Percentiles rank a stretch among this genome's conserved stretches.
phyloP scores from a whole-genome alignment of 1,140 invertebrate genomes.

The Trichonephila inaurata region DNA sequence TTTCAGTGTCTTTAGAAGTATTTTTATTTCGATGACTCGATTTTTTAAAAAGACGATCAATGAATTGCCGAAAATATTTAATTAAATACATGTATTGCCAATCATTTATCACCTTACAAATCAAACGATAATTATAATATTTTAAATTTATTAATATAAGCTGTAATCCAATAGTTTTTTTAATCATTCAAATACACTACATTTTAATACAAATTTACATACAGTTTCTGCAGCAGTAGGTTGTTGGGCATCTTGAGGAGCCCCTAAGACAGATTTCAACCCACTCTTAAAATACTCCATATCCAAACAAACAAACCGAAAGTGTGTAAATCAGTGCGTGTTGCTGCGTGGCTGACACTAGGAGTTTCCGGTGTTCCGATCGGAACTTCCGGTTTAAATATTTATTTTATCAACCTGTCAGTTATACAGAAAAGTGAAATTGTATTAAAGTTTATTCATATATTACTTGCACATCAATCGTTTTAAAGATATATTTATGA shows the following conservation, averaged over 20 bases:
- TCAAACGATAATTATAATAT: no score
- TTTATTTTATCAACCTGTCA: not conserved
- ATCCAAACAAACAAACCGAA: slow-evolving; percentile 40
- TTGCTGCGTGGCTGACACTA: slow-evolving; percentile 56
- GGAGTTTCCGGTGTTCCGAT: slow-evolving; percentile 32
- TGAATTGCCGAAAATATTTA: no score
- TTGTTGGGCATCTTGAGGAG: slow-evolving; percentile 87
- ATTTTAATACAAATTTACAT: slow-evolving; percentile 78
- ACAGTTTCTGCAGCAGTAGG: slow-evolving; percentile 92
- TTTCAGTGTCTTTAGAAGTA: no score
- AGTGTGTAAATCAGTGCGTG: slow-evolving; percentile 27
- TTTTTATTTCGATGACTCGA: no score
- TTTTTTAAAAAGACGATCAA: no score
- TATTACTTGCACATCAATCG: no score
- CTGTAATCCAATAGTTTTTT: no score
- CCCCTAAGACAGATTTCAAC: slow-evolving; percentile 93
- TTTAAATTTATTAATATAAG: no score
- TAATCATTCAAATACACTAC: no score
- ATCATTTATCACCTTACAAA: no score
- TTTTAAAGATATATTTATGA: no score
- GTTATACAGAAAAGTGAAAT: not conserved
- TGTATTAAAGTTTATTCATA: not conserved
- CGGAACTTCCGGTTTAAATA: not conserved
- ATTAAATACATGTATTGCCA: no score
- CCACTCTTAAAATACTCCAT: slow-evolving; percentile 95